Conservation (phyloP, 2,888 invertebrate genomes). For the Andrena hattorfiana region DNA sequence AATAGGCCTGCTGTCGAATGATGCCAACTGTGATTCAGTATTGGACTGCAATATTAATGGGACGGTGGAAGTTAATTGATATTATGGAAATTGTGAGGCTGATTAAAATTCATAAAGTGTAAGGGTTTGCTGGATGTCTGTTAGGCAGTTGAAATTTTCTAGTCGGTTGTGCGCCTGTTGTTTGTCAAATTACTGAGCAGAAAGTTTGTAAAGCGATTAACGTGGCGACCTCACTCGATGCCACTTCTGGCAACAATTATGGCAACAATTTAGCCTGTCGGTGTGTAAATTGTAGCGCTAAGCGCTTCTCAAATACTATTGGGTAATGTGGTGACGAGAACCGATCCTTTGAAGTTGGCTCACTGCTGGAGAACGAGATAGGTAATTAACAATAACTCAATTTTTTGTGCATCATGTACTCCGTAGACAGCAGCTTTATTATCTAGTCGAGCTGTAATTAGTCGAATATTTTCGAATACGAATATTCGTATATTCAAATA, state of each 20-base stretch:
- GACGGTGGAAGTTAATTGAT: neutral
- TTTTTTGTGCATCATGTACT: too few relatives aligned
- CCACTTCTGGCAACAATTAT: neutral
- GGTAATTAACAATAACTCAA: too few relatives aligned
- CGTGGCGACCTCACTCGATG: neutral
- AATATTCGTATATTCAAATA: too few relatives aligned
- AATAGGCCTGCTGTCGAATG: neutral
- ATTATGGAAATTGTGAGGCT: neutral
- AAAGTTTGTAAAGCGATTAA: neutral
- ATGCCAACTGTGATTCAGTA: neutral
- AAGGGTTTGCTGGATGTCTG: neutral
- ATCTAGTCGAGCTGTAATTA: too few relatives aligned
- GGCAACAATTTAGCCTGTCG: neutral
- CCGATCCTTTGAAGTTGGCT: neutral
- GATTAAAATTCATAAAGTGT: constrained; percentile 1
- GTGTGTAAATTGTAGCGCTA: neutral
- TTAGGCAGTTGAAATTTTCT: neutral
- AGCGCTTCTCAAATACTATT: neutral
- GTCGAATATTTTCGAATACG: too few relatives aligned
- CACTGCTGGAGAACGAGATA: neutral
- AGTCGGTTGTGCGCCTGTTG: neutral
- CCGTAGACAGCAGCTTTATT: too few relatives aligned
- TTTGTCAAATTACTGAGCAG: neutral
- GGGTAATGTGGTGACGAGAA: neutral
- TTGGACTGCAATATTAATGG: neutral